Base-by-base conservation (phyloP, 2,888 invertebrate genomes). In the Tholera decimalis region DNA sequence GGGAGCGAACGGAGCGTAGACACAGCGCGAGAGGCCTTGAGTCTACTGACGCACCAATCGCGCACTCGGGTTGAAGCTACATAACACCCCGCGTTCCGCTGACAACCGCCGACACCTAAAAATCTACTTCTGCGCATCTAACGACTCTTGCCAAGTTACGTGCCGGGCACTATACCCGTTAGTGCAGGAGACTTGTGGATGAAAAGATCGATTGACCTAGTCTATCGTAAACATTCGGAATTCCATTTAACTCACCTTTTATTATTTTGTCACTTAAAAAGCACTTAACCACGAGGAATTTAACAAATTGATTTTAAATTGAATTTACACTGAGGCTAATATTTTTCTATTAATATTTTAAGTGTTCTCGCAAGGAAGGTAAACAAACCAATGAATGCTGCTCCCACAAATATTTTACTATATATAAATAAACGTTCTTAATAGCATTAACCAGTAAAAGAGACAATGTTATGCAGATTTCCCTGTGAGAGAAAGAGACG, bases 361-460 rank as follows among this genome's bases (percentile, higher is more conserved):
- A 28, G 57, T 80, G 55, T 61, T 60, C 46, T 51, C 70, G 5
- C 33, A 8, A 11, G 50, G 49, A 68, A 51, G 20, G 51, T 70
- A 67, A 70, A 65, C 60, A 56, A 56, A 66, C 49, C 44, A 68
- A 62, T 79, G 73, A 80, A 53, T 54, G 20, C 26, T 37, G 59
- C 20, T 13, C 18, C 37, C 8, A 28, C 35, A 24, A 54, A 35
- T 56, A 64, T 51, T 69, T 55, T 41, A 28, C 43, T 68, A 73
- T 79, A 79, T 68, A 63, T 68, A 66, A 71, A 60, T 44, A 59
- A 68, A 68, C 41, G 39, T 2, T 54, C 18, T 11, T 39, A 61
- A 49, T 26, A 46, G 46, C 1, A 41, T 35, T 28, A 6, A 2
- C 2, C 54, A 22, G 47, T 15, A 65, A 77, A 47, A 54, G 68